Evolutionary conservation across 2,797 vertebrate species (phyloP).

Genomic region (Halcyon badia): DNA sequence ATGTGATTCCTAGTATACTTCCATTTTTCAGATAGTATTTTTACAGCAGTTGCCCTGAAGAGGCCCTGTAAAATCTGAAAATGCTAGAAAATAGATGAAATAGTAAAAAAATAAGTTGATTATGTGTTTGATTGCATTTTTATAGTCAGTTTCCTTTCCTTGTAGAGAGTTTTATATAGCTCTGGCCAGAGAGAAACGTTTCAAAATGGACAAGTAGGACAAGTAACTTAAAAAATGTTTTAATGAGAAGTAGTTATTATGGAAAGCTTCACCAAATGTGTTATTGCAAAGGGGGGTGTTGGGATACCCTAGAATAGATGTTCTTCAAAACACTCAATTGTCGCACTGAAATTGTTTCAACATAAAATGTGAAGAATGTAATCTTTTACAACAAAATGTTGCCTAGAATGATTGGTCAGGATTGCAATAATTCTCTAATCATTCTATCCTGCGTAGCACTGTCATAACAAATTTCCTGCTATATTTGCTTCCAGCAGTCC

Average conservation of each 20-base stretch:
- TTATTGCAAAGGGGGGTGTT: neutral
- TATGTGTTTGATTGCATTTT: neutral
- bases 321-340: neutral
- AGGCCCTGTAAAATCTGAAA: neutral
- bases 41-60: neutral
- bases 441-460: neutral
- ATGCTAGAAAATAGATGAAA: neutral
- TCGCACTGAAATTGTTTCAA: neutral
- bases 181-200: neutral
- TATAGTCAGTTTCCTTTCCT: neutral
- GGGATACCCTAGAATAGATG: neutral
- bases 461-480: neutral
- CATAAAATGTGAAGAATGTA: rapidly evolving
- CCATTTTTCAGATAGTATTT: neutral
- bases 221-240: neutral
- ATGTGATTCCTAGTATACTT: neutral
- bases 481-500: neutral
- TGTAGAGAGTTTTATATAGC: neutral
- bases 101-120: neutral
- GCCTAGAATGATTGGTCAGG: neutral
- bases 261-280: neutral
- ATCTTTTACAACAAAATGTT: neutral
- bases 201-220: neutral
- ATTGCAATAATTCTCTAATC: neutral
- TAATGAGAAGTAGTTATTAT: neutral